phyloP scores from a whole-genome alignment of 2,797 vertebrate species.

The Protosalanx chinensis region DNA sequence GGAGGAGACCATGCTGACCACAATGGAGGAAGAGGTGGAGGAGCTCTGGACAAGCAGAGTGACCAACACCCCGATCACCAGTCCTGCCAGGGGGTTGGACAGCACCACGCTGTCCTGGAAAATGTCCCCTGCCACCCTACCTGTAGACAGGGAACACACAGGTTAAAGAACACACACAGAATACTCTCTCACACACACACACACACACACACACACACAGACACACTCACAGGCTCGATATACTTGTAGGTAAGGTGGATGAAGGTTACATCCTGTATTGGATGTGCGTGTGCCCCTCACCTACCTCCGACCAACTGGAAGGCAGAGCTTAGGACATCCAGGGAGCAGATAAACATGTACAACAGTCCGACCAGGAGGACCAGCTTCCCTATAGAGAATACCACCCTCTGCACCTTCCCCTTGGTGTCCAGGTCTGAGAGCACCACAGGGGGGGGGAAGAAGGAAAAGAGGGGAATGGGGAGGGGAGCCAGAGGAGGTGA shows the following conservation, averaged over 20 bases:
- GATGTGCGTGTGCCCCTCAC: background rate
- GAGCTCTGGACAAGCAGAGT: slow-evolving; percentile 95
- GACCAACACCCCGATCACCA: slow-evolving; percentile 92
- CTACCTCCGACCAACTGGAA: slow-evolving; percentile 96
- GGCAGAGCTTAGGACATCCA: slow-evolving; percentile 91
- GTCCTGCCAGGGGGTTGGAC: slow-evolving; percentile 87
- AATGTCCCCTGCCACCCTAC: slow-evolving; percentile 91
- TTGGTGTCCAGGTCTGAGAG: slow-evolving; percentile 78
- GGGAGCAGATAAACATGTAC: slow-evolving; percentile 92
- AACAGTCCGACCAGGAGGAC: slow-evolving; percentile 81
- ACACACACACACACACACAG: background rate
- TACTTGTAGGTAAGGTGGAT: background rate
- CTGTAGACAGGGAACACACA: slow-evolving; percentile 54
- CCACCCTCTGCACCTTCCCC: slow-evolving; percentile 75
- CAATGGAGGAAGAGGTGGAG: slow-evolving; percentile 92
- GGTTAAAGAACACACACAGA: background rate
- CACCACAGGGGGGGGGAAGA: slow-evolving; percentile 10
- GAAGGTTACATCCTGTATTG: slow-evolving; percentile 2
- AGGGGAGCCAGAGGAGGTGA: background rate
- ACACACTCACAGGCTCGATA: background rate
- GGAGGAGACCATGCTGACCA: slow-evolving; percentile 98
- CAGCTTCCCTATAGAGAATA: slow-evolving; percentile 73
- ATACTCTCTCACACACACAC: too few species aligned
- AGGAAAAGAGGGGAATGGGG: background rate
- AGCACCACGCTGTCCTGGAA: slow-evolving; percentile 85